phyloP scores from a whole-genome alignment of 2,888 invertebrate species.

The Leptopilina myrica region DNA sequence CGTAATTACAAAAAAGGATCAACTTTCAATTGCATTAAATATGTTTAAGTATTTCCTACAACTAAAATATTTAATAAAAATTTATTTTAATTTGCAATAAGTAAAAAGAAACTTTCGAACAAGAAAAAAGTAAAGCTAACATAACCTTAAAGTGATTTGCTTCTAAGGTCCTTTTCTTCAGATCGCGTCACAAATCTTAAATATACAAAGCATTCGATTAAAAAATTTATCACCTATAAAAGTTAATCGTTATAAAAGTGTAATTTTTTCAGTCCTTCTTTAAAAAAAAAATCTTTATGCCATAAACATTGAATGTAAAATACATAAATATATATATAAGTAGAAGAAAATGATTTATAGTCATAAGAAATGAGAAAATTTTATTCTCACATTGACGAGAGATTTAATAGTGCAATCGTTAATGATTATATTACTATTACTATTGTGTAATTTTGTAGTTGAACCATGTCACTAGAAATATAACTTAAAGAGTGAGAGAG shows the following conservation, averaged over 20 bases:
- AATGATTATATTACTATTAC: slow-evolving; percentile 4
- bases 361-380: neutral
- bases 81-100: too few relatives aligned
- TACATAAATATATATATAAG: neutral
- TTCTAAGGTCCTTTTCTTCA: too few relatives aligned
- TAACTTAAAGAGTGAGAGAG: neutral
- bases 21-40: too few relatives aligned
- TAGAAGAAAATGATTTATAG: neutral
- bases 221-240: neutral
- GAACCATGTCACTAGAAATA: slow-evolving; percentile 7
- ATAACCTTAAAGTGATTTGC: too few relatives aligned
- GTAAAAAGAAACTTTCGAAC: too few relatives aligned
- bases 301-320: neutral
- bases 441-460: slow-evolving; percentile 13
- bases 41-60: too few relatives aligned
- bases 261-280: neutral
- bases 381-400: neutral
- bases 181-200: too few relatives aligned
- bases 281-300: neutral
- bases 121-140: too few relatives aligned
- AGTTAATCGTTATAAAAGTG: neutral
- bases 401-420: neutral
- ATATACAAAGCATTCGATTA: neutral
- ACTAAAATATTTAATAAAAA: too few relatives aligned
- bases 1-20: too few relatives aligned